Evolutionary conservation across 2,113 vertebrate species (phyloP).

Genomic region (Pachyramphus minor): DNA sequence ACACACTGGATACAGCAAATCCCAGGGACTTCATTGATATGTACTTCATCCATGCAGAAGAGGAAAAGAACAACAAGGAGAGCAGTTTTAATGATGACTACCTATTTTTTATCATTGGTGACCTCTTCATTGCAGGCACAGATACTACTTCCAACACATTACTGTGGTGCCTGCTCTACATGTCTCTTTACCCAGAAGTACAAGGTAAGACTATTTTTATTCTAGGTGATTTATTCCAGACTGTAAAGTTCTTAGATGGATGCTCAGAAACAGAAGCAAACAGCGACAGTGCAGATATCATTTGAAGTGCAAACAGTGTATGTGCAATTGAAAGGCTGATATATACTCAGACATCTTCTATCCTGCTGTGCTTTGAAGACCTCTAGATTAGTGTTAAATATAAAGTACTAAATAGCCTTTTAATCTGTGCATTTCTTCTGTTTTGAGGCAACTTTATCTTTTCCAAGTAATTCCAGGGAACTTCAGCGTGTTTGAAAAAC

Average conservation of each 20-base stretch:
- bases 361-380: not conserved
- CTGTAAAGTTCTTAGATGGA: not conserved
- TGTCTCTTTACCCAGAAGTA: conserved; percentile 82
- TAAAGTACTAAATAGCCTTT: not conserved
- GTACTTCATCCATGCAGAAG: conserved; percentile 86
- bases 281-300: rapidly evolving
- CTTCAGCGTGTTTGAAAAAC: not conserved
- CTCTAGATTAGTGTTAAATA: not conserved
- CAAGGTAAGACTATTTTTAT: conserved; percentile 79
- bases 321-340: not conserved
- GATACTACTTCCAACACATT: conserved; percentile 94
- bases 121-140: conserved; percentile 94
- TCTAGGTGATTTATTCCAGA: not conserved
- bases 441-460: not conserved
- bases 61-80: conserved; percentile 67
- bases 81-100: conserved; percentile 90
- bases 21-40: conserved; percentile 94
- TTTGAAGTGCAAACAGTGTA: not conserved
- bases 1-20: conserved; percentile 77
- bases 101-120: conserved; percentile 91
- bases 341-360: not conserved
- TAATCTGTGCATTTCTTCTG: not conserved
- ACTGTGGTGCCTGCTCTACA: conserved; percentile 94
- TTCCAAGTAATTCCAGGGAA: not conserved
- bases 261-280: not conserved